Base-by-base conservation (phyloP, 2,888 invertebrate genomes). In the Plagodis dolabraria region DNA sequence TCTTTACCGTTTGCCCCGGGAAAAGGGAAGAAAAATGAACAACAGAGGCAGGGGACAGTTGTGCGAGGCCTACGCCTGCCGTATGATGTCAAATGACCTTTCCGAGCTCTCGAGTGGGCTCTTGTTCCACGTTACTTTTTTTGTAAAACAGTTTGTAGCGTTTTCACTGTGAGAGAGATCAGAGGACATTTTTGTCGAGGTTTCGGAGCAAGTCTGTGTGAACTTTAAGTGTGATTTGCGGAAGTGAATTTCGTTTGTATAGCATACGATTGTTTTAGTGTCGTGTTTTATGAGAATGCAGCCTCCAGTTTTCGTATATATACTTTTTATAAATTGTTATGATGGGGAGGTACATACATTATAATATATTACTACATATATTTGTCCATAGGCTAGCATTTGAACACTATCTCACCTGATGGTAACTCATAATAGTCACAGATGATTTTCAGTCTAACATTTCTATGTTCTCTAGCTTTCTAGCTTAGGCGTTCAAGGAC, bases 1-100 rank as follows among this genome's bases (percentile, higher is more conserved):
- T 90, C 91, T 91, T 92, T 92, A 86, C 87, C 85, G 86, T 86
- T 87, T 87, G 84, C 80, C 76, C 79, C 77, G 83, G 78, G 82
- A 82, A 86, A 86, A 79, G 85, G 83, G 80, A 86, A 89, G 90
- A 90, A 87, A 92, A 90, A 91, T 90, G 87, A 86, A 87, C 89
- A 89, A 85, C 85, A 80, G 74, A 79, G 80, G 77, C 80, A 77
- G 78, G 82, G 87, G 89, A 88, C 87, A 86, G 83, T 76, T 59
- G 56, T 45, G 71, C 74, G 72, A 67, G 71, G 74, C 75, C 74
- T 73, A 75, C 68, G 63, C 69, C 73, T 71, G 70, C 75, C 74
- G 80, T 82, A 79, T 82, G 82, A 80, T 81, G 80, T 80, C 76
- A 85, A 84, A 83, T 80, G 82, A 78, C 75, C 77, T 75, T 74